Conservation (phyloP, 2,113 vertebrate species). For the Ceyx melanurus region DNA sequence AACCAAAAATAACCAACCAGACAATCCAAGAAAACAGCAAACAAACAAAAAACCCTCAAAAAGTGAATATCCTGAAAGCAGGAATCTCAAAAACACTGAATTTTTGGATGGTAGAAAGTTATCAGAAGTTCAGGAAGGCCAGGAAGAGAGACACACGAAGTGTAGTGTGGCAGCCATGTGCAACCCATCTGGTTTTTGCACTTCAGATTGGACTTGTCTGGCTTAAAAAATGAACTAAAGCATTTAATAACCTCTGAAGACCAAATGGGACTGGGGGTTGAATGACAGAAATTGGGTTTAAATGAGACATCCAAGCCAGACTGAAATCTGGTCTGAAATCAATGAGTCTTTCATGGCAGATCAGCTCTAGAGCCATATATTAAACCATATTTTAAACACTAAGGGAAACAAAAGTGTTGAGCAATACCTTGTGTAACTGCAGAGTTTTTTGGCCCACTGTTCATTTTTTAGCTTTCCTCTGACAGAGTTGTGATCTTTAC, state of each 20-base stretch:
- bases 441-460: background rate
- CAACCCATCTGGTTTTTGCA: background rate
- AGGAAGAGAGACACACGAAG: background rate
- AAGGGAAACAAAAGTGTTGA: background rate
- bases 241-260: background rate
- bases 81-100: background rate
- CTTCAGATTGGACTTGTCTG: background rate
- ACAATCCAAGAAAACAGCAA: background rate
- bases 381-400: background rate
- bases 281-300: background rate
- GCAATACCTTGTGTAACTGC: background rate
- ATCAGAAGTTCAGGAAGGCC: background rate
- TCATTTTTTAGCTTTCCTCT: background rate
- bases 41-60: background rate
- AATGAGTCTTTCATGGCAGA: background rate
- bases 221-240: background rate
- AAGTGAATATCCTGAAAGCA: background rate
- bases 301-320: background rate
- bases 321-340: background rate
- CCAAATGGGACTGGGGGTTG: background rate
- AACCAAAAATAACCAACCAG: background rate
- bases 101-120: background rate
- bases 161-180: rapidly evolving
- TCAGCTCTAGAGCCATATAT: background rate
- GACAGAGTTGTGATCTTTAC: background rate